phyloP scores from a whole-genome alignment of 2,797 vertebrate species.

The Eidolon dupreanum region DNA sequence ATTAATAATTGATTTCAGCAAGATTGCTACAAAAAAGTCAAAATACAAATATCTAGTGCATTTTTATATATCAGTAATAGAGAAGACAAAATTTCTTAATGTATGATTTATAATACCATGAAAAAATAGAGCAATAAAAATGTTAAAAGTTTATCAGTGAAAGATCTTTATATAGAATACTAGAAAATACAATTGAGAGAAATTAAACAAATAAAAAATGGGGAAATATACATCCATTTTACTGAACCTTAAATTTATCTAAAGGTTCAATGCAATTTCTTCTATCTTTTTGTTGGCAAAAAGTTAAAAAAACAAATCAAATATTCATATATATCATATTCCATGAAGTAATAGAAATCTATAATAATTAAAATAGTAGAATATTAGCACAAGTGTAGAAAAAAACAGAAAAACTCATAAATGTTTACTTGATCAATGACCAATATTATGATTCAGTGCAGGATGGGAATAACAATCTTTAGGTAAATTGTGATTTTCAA shows the following conservation, averaged over 20 bases:
- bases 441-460: not conserved
- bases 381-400: not conserved
- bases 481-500: not conserved
- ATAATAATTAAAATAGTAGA: not conserved
- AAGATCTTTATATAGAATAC: not conserved
- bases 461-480: not conserved
- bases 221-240: not conserved
- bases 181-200: not conserved
- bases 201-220: not conserved
- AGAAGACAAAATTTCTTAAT: not conserved
- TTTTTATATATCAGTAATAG: not conserved
- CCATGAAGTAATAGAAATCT: not conserved
- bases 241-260: not conserved
- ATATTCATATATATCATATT: not conserved
- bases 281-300: not conserved
- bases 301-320: not conserved
- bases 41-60: not conserved
- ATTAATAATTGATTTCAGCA: not conserved
- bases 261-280: not conserved
- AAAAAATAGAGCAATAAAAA: not conserved
- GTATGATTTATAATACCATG: not conserved
- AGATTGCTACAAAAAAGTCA: not conserved
- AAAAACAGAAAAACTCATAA: not conserved
- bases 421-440: not conserved
- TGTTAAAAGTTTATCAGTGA: not conserved